Percentiles rank a stretch among this genome's conserved stretches.
Conservation (phyloP, 2,888 invertebrate genomes). For the Mimas tiliae region DNA sequence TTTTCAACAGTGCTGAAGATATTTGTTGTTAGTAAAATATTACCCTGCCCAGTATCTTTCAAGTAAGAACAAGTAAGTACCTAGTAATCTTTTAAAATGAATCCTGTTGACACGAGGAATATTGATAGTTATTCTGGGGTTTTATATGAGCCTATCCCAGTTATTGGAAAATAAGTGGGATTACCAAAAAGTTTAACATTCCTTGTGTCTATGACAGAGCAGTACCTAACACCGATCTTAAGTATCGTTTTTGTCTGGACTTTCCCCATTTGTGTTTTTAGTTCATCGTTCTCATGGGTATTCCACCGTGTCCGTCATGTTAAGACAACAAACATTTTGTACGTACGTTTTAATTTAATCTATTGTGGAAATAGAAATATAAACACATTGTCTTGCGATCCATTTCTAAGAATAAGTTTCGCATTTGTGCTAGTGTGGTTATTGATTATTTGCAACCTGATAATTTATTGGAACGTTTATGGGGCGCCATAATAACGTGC, state of each 20-base stretch:
- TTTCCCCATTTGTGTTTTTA: conserved; percentile 2
- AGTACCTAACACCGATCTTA: not conserved
- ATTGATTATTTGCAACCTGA: conserved; percentile 18
- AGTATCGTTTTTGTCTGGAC: not conserved
- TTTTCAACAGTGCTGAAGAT: conserved; percentile 1
- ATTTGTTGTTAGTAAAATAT: conserved; percentile 4
- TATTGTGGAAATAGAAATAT: not conserved
- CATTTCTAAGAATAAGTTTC: not conserved
- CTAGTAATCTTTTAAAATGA: not conserved
- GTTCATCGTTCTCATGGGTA: not conserved
- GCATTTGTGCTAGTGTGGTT: not conserved
- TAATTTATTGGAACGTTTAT: conserved; percentile 2
- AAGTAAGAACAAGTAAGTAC: conserved; percentile 6
- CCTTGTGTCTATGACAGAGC: not conserved
- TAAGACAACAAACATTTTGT: not conserved
- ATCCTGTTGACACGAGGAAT: conserved; percentile 7
- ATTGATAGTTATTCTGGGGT: not conserved
- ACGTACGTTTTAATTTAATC: not conserved
- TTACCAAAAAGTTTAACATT: too few relatives aligned
- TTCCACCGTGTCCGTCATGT: not conserved
- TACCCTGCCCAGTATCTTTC: conserved; percentile 1
- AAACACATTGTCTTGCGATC: conserved; percentile 1
- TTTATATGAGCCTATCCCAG: not conserved
- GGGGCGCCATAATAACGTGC: not conserved
- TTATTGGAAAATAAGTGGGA: not conserved